Evolutionary conservation across 2,888 invertebrate genomes (phyloP), one percentile per base, ranked within the genome.

Genomic region (Leptopilina drosophilae): DNA sequence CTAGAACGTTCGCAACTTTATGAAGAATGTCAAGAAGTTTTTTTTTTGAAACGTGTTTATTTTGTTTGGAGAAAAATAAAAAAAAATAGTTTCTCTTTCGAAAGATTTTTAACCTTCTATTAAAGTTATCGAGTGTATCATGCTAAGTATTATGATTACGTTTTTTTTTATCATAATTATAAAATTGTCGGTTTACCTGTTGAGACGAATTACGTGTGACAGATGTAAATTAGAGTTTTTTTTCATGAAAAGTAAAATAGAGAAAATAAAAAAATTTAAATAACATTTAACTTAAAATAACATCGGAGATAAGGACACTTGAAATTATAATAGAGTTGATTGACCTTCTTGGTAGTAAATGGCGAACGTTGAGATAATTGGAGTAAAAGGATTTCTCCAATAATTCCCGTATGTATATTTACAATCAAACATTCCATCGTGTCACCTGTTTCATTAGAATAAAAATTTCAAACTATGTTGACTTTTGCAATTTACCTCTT

Each of bases 231-330:
- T 76, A 53, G 15, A 33, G 9, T 4, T 33, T 33, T 33, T 73
- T 73, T 69, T 9, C 26, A 12, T 42, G 2, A 62, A 33, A 77
- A 62, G 69, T n/a, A 65, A 78, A 79, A 77, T 26, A 62, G 73
- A 62, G 12, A 8, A 15, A 64, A 12, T 76, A 59, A 12, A 56
- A 56, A 59, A 76, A 65, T 33, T 33, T 3, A 66, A 6, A 75
- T 79, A 75, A 78, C 81, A 78, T 85, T 83, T 85, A 80, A 79
- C 64, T 42, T 42, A 42, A 77, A 81, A 81, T 82, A 84, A 84
- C 85, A 87, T 87, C 87, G 85, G 85, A 86, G 86, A 84, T 85
- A 87, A 80, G 83, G 64, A 80, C 82, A 82, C 42, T 82, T 83
- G 80, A 80, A 49, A 49, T 49, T 49, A 49, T 11, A 77, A 79